Evolutionary conservation across 2,113 vertebrate genomes (phyloP).

Genomic region (Triplophysa rosa): DNA sequence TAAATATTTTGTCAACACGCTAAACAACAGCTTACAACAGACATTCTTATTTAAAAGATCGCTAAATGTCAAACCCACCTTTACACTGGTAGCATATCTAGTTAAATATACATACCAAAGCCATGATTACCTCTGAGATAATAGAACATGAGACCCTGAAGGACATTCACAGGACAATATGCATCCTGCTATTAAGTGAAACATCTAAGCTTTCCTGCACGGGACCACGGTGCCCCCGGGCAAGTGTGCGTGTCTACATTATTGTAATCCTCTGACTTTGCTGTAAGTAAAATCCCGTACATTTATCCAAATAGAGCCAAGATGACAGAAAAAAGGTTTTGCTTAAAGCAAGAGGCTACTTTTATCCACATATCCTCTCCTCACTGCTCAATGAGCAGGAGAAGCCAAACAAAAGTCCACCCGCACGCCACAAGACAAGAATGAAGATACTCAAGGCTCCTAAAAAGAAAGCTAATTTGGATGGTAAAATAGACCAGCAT

Average conservation of each 20-base stretch:
- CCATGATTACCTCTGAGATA: background rate
- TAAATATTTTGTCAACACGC: too few relatives aligned
- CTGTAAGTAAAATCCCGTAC: slow-evolving; percentile 12
- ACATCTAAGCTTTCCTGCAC: background rate
- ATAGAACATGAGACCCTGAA: background rate
- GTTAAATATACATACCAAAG: slow-evolving; percentile 8
- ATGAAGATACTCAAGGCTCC: slow-evolving; percentile 32
- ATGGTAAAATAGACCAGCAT: slow-evolving; percentile 43
- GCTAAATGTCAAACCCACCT: background rate
- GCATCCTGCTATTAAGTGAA: background rate
- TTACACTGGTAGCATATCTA: background rate
- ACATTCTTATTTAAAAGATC: background rate
- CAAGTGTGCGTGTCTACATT: background rate
- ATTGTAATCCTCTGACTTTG: slow-evolving; percentile 11
- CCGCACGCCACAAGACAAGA: slow-evolving; percentile 6
- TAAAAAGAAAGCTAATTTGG: slow-evolving; percentile 37
- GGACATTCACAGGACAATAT: slow-evolving; percentile 1
- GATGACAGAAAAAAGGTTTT: background rate
- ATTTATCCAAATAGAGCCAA: background rate
- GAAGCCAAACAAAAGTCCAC: slow-evolving; percentile 53
- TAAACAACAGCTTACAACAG: too few relatives aligned
- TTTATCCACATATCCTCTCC: slow-evolving; percentile 25
- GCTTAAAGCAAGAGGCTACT: slow-evolving; percentile 25
- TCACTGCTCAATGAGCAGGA: slow-evolving; percentile 39
- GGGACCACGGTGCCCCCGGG: background rate